Conservation (phyloP, 1,140 invertebrate species). For the Philaenus spumarius region DNA sequence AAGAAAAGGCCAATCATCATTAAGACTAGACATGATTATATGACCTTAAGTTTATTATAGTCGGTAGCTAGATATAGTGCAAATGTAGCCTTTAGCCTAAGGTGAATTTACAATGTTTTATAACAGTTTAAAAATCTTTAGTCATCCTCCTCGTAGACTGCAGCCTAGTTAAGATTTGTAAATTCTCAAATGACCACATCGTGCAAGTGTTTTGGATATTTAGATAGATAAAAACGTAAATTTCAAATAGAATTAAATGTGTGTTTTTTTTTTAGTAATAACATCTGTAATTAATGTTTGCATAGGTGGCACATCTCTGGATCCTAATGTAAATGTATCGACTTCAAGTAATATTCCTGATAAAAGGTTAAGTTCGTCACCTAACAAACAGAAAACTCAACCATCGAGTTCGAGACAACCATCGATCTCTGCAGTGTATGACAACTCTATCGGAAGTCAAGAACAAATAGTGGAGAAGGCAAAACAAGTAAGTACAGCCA, state of each 20-base stretch:
- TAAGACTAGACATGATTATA: no score
- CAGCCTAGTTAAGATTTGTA: no score
- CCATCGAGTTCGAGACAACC: neutral
- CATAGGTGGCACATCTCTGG: neutral
- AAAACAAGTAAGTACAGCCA: slow-evolving; percentile 74
- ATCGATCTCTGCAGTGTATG: neutral
- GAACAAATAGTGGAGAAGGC: slow-evolving; percentile 83
- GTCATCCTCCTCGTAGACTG: no score
- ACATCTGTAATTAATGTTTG: neutral
- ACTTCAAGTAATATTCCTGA: neutral
- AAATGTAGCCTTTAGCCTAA: no score
- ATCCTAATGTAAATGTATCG: neutral
- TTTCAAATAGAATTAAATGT: neutral
- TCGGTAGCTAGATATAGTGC: no score
- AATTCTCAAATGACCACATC: no score
- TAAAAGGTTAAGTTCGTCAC: neutral
- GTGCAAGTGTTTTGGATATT: no score
- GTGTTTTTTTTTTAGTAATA: neutral
- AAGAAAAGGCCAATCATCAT: no score
- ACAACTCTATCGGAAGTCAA: slow-evolving; percentile 39
- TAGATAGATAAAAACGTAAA: neutral
- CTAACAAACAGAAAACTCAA: neutral
- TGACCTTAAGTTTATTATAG: no score
- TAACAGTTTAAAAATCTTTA: no score
- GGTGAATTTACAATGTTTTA: no score